phyloP scores from a whole-genome alignment of 2,113 vertebrate genomes.

The Lucifuga dentata region DNA sequence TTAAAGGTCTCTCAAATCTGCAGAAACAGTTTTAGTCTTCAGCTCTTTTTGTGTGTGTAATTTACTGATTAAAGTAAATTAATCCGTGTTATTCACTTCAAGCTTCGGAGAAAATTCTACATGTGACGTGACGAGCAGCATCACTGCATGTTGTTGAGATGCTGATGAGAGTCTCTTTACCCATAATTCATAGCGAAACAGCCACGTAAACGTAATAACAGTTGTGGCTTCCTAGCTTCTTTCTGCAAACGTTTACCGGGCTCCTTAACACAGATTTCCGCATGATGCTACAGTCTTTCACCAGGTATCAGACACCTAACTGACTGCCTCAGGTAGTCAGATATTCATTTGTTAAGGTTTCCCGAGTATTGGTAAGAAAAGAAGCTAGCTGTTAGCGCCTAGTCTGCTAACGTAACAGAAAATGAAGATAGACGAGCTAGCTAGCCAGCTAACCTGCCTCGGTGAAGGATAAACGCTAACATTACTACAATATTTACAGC shows the following conservation, averaged over 20 bases:
- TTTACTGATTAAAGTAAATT: too few species aligned
- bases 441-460: neutral
- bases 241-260: neutral
- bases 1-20: too few species aligned
- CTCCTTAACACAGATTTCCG: neutral
- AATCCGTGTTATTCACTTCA: too few species aligned
- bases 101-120: too few species aligned
- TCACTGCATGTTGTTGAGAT: neutral
- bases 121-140: too few species aligned
- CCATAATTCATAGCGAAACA: slow-evolving; percentile 77
- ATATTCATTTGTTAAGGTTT: slow-evolving; percentile 5
- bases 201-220: slow-evolving; percentile 77
- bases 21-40: too few species aligned
- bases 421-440: too few species aligned
- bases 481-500: too few species aligned
- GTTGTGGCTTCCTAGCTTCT: neutral
- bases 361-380: neutral
- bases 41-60: too few species aligned
- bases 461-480: neutral
- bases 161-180: slow-evolving; percentile 41
- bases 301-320: slow-evolving; percentile 16
- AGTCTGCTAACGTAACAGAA: slow-evolving; percentile 34
- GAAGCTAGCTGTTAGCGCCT: slow-evolving; percentile 2
- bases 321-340: neutral
- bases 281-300: slow-evolving; percentile 32